Evolutionary conservation across 2,888 invertebrate genomes (phyloP).

Genomic region (Melangyna quadrimaculata): DNA sequence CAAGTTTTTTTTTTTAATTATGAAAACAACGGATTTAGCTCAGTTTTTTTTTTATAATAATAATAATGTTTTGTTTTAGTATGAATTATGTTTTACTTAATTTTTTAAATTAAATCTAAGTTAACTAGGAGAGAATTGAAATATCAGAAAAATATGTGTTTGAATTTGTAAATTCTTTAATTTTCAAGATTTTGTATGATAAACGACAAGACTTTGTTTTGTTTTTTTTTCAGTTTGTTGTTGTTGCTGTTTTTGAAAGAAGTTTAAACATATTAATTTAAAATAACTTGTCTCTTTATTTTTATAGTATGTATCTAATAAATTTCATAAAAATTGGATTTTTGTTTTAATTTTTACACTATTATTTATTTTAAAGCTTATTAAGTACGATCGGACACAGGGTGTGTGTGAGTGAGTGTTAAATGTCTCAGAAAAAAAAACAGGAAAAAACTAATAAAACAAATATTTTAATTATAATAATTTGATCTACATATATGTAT

Average conservation of each 20-base stretch:
- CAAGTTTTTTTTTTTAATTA: constrained; percentile 60
- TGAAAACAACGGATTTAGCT: constrained; percentile 66
- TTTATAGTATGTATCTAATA: constrained; percentile 26
- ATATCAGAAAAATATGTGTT: constrained; percentile 68
- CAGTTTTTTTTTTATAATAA: constrained; percentile 5
- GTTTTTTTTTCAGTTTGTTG: not conserved
- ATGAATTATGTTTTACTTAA: constrained; percentile 37
- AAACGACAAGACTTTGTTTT: constrained; percentile 58
- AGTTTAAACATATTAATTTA: constrained; percentile 52
- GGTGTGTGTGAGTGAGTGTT: constrained; percentile 31
- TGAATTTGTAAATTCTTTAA: constrained; percentile 25
- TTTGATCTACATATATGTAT: not conserved
- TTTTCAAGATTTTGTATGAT: constrained; percentile 16
- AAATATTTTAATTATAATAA: no score
- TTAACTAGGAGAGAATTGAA: constrained; percentile 68
- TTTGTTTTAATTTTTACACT: constrained; percentile 38
- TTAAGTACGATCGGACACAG: constrained; percentile 67
- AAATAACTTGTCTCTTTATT: constrained; percentile 20
- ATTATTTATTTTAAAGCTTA: constrained; percentile 60
- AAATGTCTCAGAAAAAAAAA: constrained; percentile 21
- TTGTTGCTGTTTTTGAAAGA: constrained; percentile 30
- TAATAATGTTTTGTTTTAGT: constrained; percentile 44
- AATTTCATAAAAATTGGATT: constrained; percentile 46
- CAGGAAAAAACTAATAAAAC: not conserved
- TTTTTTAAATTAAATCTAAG: constrained; percentile 68